Evolutionary conservation across 2,888 invertebrate genomes (phyloP).

Genomic region (Abrostola tripartita): DNA sequence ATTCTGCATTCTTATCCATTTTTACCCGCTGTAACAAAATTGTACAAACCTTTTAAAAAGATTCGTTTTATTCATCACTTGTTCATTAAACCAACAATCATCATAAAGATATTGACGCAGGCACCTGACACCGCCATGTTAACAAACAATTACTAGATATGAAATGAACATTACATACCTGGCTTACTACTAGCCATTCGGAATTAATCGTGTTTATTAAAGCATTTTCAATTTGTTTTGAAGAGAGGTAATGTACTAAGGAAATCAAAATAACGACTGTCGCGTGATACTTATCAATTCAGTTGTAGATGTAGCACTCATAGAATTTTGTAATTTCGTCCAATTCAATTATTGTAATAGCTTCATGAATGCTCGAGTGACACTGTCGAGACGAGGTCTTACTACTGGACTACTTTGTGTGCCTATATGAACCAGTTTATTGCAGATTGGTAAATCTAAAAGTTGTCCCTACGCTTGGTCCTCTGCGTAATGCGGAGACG

Average conservation of each 20-base stretch:
- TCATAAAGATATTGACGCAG: slow-evolving; percentile 37
- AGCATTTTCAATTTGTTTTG: slow-evolving; percentile 76
- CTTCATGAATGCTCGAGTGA: slow-evolving; percentile 57
- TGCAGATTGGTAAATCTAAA: too few relatives aligned
- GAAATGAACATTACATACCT: slow-evolving; percentile 61
- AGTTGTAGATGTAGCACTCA: slow-evolving; percentile 62
- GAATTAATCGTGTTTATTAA: slow-evolving; percentile 77
- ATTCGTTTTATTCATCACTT: slow-evolving; percentile 5
- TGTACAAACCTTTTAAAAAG: background rate
- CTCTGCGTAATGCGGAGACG: too few relatives aligned
- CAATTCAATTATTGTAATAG: slow-evolving; percentile 65
- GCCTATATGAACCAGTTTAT: too few relatives aligned
- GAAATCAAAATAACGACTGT: slow-evolving; percentile 82
- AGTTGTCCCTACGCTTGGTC: too few relatives aligned
- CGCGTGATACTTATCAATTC: slow-evolving; percentile 77
- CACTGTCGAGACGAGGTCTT: slow-evolving; percentile 16
- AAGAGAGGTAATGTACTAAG: slow-evolving; percentile 70
- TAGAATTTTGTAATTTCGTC: slow-evolving; percentile 73
- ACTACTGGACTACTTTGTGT: background rate
- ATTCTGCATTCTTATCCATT: too few relatives aligned
- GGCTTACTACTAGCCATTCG: slow-evolving; percentile 67
- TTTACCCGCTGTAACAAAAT: background rate
- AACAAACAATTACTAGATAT: slow-evolving; percentile 71
- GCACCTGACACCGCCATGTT: slow-evolving; percentile 51
- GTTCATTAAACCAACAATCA: slow-evolving; percentile 47